Evolutionary conservation across 2,888 invertebrate species (phyloP).

Genomic region (Heliconius erato): DNA sequence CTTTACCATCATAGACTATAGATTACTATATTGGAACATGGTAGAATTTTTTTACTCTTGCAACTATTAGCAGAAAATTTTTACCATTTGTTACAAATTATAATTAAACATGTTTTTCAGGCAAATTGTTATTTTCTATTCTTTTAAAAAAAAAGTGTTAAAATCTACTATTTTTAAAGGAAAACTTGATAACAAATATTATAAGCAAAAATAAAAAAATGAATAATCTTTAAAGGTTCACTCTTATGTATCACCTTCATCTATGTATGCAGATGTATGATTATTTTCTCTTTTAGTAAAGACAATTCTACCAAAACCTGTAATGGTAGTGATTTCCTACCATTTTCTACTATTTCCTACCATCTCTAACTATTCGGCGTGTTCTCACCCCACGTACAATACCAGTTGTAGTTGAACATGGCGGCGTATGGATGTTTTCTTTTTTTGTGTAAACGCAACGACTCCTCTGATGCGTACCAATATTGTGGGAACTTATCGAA

Average conservation of each 20-base stretch:
- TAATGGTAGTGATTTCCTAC: slow-evolving; percentile 7
- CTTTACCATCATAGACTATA: too few species aligned
- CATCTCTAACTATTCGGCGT: slow-evolving; percentile 71
- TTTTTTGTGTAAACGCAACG: slow-evolving; percentile 76
- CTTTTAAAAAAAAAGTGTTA: not conserved
- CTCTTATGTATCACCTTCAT: not conserved
- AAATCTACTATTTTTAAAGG: not conserved
- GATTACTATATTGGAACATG: not conserved
- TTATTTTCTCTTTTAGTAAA: not conserved
- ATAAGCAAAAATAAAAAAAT: too few species aligned
- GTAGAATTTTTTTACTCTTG: not conserved
- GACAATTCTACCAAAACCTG: slow-evolving; percentile 2
- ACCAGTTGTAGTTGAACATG: slow-evolving; percentile 76
- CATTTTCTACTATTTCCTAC: slow-evolving; percentile 12
- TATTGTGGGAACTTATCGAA: slow-evolving; percentile 77
- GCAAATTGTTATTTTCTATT: not conserved
- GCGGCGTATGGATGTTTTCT: slow-evolving; percentile 79
- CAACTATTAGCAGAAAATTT: not conserved
- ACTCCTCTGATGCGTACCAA: slow-evolving; percentile 81
- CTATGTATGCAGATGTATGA: not conserved
- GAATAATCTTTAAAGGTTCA: too few species aligned
- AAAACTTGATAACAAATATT: too few species aligned
- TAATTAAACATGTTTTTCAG: not conserved
- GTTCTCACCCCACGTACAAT: slow-evolving; percentile 69
- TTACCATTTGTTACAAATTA: not conserved